These are phyloP conservation scores for Polypedilum vanderplanki DNA, from an alignment of 1,140 invertebrate species.

Conservation along the genomic window DNA sequence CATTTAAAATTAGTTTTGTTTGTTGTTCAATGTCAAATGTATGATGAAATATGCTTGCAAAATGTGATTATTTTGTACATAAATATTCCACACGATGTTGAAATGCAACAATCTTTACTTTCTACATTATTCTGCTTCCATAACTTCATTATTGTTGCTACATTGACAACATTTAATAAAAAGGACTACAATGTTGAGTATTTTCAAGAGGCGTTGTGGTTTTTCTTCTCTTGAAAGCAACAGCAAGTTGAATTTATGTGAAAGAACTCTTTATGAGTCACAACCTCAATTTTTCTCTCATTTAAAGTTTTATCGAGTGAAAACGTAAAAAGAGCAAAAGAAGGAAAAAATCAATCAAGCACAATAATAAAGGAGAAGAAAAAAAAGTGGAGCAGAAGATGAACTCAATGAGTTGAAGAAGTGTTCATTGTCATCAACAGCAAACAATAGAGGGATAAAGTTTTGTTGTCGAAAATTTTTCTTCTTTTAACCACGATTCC, in stretches of 20 bases:
- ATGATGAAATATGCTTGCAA: not conserved
- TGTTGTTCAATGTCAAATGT: too few relatives aligned
- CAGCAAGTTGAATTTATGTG: not conserved
- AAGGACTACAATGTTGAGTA: not conserved
- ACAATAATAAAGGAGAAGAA: not conserved
- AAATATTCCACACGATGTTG: not conserved
- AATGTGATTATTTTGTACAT: not conserved
- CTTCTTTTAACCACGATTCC: too few relatives aligned
- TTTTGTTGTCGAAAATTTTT: too few relatives aligned
- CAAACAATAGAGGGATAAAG: too few relatives aligned
- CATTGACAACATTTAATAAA: constrained; percentile 2
- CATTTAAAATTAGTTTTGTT: too few relatives aligned
- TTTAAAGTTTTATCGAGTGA: not conserved
- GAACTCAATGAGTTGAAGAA: not conserved
- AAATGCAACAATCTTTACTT: not conserved
- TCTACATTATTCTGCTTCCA: not conserved
- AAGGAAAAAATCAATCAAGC: not conserved
- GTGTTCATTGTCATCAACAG: not conserved
- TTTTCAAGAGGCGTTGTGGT: not conserved
- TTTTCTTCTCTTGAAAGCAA: not conserved
- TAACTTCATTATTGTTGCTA: constrained; percentile 6
- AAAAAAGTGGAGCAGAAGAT: not conserved
- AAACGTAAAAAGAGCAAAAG: not conserved
- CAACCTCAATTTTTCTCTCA: not conserved
- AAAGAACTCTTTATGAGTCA: not conserved